These are phyloP conservation scores for Hyalella azteca DNA, from an alignment of 2,888 invertebrate species.

Conservation along the genomic window DNA sequence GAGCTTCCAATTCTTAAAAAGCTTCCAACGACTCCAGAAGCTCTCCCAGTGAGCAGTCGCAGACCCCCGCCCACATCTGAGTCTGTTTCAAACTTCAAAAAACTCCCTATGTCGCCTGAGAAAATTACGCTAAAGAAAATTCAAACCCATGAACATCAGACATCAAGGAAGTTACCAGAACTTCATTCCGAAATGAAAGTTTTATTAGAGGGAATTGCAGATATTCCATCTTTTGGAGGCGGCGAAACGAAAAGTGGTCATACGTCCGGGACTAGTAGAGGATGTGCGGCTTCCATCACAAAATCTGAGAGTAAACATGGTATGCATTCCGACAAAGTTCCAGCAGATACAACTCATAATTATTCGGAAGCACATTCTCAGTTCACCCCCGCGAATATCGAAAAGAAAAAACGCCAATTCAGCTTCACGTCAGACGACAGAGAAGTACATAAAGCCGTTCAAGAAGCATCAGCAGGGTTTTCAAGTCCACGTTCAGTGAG, in stretches of 20 bases:
- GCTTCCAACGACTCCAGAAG: not conserved
- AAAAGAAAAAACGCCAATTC: constrained; percentile 50
- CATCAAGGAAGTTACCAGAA: not conserved
- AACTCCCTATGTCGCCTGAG: not conserved
- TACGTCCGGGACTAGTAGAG: not conserved
- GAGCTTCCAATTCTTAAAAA: not conserved
- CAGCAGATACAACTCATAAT: not conserved
- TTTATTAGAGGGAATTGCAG: not conserved
- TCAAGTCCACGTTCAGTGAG: constrained; percentile 7
- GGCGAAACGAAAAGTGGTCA: not conserved
- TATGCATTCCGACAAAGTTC: not conserved
- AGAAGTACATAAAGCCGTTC: not conserved
- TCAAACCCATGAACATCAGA: not conserved
- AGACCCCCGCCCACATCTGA: not conserved
- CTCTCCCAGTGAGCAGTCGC: not conserved
- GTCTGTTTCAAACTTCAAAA: not conserved
- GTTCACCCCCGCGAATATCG: constrained; percentile 47
- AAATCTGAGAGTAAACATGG: not conserved
- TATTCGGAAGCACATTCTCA: constrained; percentile 18
- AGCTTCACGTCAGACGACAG: constrained; percentile 45
- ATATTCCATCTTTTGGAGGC: not conserved
- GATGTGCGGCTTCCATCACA: not conserved
- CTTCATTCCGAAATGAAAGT: not conserved
- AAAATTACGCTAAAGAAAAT: not conserved
- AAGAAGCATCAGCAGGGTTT: not conserved